phyloP scores from a whole-genome alignment of 1,140 invertebrate genomes.

The Pseudomyrmex flavicornis region DNA sequence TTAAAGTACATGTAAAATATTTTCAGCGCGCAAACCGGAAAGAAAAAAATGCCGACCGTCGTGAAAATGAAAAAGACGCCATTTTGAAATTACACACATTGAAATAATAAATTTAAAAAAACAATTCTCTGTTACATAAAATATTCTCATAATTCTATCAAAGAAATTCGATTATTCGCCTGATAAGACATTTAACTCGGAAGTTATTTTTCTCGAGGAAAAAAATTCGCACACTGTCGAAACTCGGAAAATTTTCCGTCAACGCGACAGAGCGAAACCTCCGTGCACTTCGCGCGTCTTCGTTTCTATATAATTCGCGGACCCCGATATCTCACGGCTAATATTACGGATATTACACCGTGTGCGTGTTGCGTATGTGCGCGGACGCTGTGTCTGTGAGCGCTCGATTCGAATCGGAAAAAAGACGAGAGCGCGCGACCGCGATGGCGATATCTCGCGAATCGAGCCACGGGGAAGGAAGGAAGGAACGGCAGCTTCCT shows the following conservation, averaged over 20 bases:
- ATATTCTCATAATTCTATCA: no score
- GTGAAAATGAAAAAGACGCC: no score
- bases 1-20: neutral
- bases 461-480: conserved; percentile 3
- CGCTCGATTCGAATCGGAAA: conserved; percentile 39
- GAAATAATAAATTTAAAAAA: no score
- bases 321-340: conserved; percentile 20
- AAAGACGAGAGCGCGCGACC: conserved; percentile 26
- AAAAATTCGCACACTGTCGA: neutral
- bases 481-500: neutral
- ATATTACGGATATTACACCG: conserved; percentile 28
- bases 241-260: neutral
- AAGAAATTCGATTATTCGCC: neutral
- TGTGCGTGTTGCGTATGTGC: neutral
- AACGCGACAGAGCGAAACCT: neutral
- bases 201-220: neutral
- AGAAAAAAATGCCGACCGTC: no score
- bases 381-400: neutral
- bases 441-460: conserved; percentile 48
- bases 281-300: neutral
- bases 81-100: no score
- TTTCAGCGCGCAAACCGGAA: no score
- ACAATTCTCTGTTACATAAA: no score
- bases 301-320: neutral
- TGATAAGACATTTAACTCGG: neutral